phyloP scores from a whole-genome alignment of 1,140 invertebrate genomes.

The Caenorhabditis inopinata region DNA sequence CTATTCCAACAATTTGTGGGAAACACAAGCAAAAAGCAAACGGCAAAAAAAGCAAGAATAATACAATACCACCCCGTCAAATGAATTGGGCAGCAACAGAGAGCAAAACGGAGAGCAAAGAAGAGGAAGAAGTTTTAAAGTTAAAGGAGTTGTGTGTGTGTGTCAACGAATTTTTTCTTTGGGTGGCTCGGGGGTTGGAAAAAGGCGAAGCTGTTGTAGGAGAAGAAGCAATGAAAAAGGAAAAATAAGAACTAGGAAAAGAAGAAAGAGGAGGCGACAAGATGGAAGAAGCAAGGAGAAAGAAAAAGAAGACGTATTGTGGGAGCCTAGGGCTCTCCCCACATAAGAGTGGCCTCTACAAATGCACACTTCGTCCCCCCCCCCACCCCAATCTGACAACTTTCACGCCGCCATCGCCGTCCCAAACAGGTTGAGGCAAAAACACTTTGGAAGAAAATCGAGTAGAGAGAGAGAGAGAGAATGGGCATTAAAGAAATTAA shows the following conservation, averaged over 20 bases:
- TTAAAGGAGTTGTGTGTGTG: too few species aligned
- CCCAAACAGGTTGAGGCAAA: background rate
- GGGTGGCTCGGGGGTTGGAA: background rate
- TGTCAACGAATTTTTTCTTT: background rate
- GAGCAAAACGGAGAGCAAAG: too few species aligned
- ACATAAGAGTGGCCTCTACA: background rate
- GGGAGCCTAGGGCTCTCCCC: background rate
- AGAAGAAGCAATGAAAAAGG: background rate
- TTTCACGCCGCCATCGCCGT: background rate
- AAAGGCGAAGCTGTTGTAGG: background rate
- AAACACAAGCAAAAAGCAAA: constrained; percentile 2
- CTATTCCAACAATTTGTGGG: constrained; percentile 5
- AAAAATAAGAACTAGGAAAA: background rate
- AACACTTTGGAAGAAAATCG: background rate
- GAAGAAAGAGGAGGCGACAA: background rate
- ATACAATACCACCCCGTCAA: background rate
- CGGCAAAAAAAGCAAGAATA: background rate
- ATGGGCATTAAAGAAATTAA: too few species aligned
- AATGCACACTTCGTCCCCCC: constrained; percentile 1
- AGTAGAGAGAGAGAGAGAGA: background rate
- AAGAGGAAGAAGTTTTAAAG: background rate
- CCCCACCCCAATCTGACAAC: background rate
- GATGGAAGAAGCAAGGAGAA: background rate
- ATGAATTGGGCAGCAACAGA: background rate
- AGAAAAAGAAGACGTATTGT: constrained; percentile 9